Evolutionary conservation across 2,888 invertebrate species (phyloP).

Genomic region (Drosophila algonquin): DNA sequence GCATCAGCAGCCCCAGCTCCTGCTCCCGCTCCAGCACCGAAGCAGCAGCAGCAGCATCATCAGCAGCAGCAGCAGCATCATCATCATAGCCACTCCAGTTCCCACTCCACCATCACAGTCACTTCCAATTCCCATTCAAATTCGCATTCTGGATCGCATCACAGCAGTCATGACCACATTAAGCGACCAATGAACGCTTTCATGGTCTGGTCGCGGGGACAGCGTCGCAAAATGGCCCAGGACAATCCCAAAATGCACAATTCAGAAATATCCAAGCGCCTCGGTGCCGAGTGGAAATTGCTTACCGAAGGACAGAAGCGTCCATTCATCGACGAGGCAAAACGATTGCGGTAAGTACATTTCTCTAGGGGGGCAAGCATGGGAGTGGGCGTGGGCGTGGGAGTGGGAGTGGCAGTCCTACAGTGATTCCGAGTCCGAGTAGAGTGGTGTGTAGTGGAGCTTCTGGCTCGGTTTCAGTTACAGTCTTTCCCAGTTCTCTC

Average conservation of each 20-base stretch:
- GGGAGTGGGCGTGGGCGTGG: too few species aligned
- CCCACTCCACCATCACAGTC: slow-evolving; percentile 2
- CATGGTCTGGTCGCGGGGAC: slow-evolving; percentile 97
- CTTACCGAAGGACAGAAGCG: slow-evolving; percentile 94
- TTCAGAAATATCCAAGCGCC: slow-evolving; percentile 93
- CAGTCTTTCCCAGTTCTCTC: slow-evolving; percentile 40
- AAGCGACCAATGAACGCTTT: slow-evolving; percentile 99
- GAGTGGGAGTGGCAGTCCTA: background rate
- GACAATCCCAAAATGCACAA: slow-evolving; percentile 98
- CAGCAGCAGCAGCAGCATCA: slow-evolving; percentile 1
- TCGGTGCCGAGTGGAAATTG: slow-evolving; percentile 97
- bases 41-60: slow-evolving; percentile 27
- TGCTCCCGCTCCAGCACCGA: slow-evolving; percentile 26
- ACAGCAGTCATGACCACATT: slow-evolving; percentile 88
- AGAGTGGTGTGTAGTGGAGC: slow-evolving; percentile 11
- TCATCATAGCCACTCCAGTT: slow-evolving; percentile 9
- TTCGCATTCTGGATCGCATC: slow-evolving; percentile 38
- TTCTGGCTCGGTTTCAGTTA: slow-evolving; percentile 24
- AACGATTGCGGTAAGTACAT: slow-evolving; percentile 89
- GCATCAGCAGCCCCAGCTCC: slow-evolving; percentile 39
- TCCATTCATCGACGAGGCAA: slow-evolving; percentile 98
- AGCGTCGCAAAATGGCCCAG: slow-evolving; percentile 95
- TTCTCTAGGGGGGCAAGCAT: background rate
- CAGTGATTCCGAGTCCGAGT: background rate
- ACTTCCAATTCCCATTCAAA: slow-evolving; percentile 33